Base-by-base conservation (phyloP, 64 coral and sea anemone species). In the Hydrozoanthus tunicans region DNA sequence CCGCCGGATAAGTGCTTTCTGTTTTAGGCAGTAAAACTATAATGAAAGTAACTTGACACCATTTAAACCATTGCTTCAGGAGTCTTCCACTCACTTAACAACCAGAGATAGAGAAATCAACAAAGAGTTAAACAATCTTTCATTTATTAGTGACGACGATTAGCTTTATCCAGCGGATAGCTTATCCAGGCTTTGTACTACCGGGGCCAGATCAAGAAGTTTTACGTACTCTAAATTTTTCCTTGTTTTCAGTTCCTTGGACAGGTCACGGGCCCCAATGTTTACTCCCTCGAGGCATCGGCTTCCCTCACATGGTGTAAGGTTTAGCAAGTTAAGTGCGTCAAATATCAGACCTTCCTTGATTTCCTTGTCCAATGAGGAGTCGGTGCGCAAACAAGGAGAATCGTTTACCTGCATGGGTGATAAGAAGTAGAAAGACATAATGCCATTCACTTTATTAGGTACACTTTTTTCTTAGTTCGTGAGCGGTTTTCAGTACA, bases 311-410 rank as follows among this genome's bases (percentile, higher is more conserved):
- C 96, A 98, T 13, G 96, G 86, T 54, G 81, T 89, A 77, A 98
- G 95, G 82, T 98, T 98, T 4, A 98, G 73, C 14, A 98, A 73
- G 62, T 86, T 91, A 6, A 98, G 81, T 23, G 93, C 91, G 64
- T 98, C 96, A 20, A 69, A 82, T 77, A 98, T 91, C 24, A 98
- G 64, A 9, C 96, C 96, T 77, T 98, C 96, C 63, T 98, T 98
- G 75, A 98, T 95, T 75, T 98, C 96, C 62, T 92, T 95, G 69
- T 98, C 96, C 62, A 98, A 78, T 43, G 69, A 89, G 13, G 94
- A 98, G 62, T 95, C 96, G 23, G 96, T 98, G 7, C 89, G 83
- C 51, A 98, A 98, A 91, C 96, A 95, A 64, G 96, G 96, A 4
- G 96, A 98, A 71, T 95, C 91, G 79, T 98, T 98, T 25, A 98